Evolutionary conservation across 1,140 invertebrate genomes (phyloP), one percentile per base, ranked within the genome.

Genomic region (Hyles euphorbiae): DNA sequence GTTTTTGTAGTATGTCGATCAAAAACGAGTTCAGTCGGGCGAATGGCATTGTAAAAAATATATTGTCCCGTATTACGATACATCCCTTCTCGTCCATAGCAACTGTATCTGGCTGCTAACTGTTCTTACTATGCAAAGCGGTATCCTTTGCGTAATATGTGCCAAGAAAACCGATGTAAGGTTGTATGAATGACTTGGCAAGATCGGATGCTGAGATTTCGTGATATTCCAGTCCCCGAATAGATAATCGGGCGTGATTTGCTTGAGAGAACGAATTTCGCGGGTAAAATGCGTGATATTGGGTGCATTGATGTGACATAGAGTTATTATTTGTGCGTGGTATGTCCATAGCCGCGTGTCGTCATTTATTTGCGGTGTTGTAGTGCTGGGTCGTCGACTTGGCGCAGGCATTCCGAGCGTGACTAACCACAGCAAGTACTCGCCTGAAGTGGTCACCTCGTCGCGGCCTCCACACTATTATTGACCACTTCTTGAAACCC

Each of bases 381-480:
- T 78, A 73, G 69, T 5, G 7, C 10, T 74, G 75, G 67, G 66
- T 71, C 9, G 32, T 52, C 50, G 32, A 69, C 74, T 72, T 69
- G 61, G 65, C 70, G 64, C 67, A 70, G 75, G 65, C 78, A 79
- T 78, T 74, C 74, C 77, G 62, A 81, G 74, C 76, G 74, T 83
- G 80, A 85, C 78, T 81, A 81, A 81, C 73, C 66, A 74, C 70
- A 51, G 66, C 46, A 48, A n/a, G 12, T n/a, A 22, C n/a, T 48
- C n/a, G 46, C 56, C 65, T 67, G 68, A 72, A 72, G 73, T 71
- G 73, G 62, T 78, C 75, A 78, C 75, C 75, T 76, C 68, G 68
- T 52, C 59, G 65, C 70, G 80, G 78, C 80, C 76, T 81, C 76
- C 69, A 66, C 47, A 70, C 59, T 63, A 40, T 40, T 40, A 40